Percentiles rank a stretch among this genome's conserved stretches.
phyloP scores from a whole-genome alignment of 2,888 invertebrate genomes.

The Chymomyza amoena region DNA sequence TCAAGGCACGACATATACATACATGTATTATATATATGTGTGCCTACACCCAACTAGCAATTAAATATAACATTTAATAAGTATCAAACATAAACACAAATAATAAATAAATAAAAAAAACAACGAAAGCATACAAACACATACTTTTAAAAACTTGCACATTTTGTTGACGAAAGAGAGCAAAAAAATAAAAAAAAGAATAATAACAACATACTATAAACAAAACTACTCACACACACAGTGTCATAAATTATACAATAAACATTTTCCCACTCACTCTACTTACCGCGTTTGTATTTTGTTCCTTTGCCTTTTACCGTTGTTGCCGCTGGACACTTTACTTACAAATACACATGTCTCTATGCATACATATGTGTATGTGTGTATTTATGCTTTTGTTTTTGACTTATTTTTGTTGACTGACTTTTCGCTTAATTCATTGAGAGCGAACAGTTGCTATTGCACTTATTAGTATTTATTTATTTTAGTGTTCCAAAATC shows the following conservation, averaged over 20 bases:
- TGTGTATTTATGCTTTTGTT: slow-evolving; percentile 1
- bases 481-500: slow-evolving; percentile 1
- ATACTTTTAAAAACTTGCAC: not conserved
- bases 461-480: slow-evolving; percentile 32
- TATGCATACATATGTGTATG: not conserved
- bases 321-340: slow-evolving; percentile 1
- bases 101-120: not conserved
- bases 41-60: slow-evolving; percentile 47
- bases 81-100: slow-evolving; percentile 15
- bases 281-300: slow-evolving; percentile 11
- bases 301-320: slow-evolving; percentile 28
- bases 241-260: slow-evolving; percentile 57
- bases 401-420: not conserved
- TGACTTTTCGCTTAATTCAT: not conserved
- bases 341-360: slow-evolving; percentile 1
- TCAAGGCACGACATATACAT: not conserved
- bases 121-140: too few relatives aligned
- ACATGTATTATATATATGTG: slow-evolving; percentile 22
- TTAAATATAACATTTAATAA: slow-evolving; percentile 30
- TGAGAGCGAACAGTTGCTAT: not conserved
- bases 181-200: slow-evolving; percentile 35
- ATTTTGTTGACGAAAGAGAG: slow-evolving; percentile 56
- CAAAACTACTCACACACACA: slow-evolving; percentile 44
- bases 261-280: slow-evolving; percentile 51
- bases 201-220: slow-evolving; percentile 34